Conservation (phyloP, 2,888 invertebrate genomes). For the Halictus quadricinctus region DNA sequence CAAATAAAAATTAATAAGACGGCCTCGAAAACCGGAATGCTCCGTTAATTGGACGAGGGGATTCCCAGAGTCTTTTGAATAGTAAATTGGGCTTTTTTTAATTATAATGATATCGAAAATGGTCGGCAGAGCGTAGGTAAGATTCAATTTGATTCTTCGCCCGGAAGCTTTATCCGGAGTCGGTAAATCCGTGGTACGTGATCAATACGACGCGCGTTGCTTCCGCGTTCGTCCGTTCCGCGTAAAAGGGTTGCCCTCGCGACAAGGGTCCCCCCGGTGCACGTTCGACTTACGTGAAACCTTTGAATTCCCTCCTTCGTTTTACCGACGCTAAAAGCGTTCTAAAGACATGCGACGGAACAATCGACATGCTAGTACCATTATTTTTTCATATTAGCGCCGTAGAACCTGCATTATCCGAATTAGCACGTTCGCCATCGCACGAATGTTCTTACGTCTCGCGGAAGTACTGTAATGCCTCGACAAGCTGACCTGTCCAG, state of each 20-base stretch:
- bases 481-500: background rate
- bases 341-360: slow-evolving; percentile 1
- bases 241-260: slow-evolving; percentile 47
- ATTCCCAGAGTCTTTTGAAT: background rate
- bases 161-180: slow-evolving; percentile 44
- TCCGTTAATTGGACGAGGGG: background rate
- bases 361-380: background rate
- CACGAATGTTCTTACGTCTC: background rate
- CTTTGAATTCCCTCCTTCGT: slow-evolving; percentile 30
- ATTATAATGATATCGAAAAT: background rate
- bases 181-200: slow-evolving; percentile 58
- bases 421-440: background rate
- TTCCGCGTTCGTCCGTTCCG: slow-evolving; percentile 51
- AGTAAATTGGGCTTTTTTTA: background rate
- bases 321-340: slow-evolving; percentile 2
- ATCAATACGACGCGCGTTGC: slow-evolving; percentile 60
- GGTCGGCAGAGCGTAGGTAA: background rate
- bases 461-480: background rate
- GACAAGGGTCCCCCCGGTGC: slow-evolving; percentile 20
- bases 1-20: background rate
- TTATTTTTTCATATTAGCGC: background rate
- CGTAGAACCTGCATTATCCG: background rate
- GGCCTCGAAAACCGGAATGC: background rate
- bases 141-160: slow-evolving; percentile 29
- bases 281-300: slow-evolving; percentile 35